Evolutionary conservation across 2,888 invertebrate species (phyloP).

Genomic region (Aromia moschata): DNA sequence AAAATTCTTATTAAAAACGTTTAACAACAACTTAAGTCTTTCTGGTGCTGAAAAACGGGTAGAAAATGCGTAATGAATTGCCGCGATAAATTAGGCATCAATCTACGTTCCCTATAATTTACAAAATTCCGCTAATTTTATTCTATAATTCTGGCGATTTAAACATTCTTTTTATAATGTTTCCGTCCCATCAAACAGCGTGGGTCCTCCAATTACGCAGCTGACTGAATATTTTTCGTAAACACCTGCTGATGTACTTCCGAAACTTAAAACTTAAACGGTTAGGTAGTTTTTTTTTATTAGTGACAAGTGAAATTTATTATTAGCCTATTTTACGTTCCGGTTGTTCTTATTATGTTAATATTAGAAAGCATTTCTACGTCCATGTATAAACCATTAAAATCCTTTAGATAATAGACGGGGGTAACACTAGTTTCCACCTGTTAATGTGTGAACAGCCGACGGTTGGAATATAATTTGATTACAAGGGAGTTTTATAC

Average conservation of each 20-base stretch:
- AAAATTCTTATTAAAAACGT: too few relatives aligned
- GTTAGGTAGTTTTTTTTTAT: neutral
- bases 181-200: too few relatives aligned
- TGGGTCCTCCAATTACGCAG: slow-evolving; percentile 2
- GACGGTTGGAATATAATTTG: neutral
- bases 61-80: too few relatives aligned
- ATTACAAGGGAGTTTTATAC: neutral
- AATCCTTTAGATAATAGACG: neutral
- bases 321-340: neutral
- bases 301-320: neutral
- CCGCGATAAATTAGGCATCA: too few relatives aligned
- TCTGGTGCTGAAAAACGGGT: too few relatives aligned
- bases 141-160: too few relatives aligned
- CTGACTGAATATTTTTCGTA: slow-evolving; percentile 13
- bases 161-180: too few relatives aligned
- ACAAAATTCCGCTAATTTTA: too few relatives aligned
- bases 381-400: neutral
- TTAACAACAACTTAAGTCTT: too few relatives aligned
- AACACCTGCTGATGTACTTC: slow-evolving; percentile 15
- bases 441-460: neutral
- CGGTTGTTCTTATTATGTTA: neutral
- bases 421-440: neutral
- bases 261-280: neutral
- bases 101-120: too few relatives aligned
- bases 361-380: neutral